Evolutionary conservation across 1,140 invertebrate genomes (phyloP), one percentile per base, ranked within the genome.

Genomic region (Apolygus lucorum): DNA sequence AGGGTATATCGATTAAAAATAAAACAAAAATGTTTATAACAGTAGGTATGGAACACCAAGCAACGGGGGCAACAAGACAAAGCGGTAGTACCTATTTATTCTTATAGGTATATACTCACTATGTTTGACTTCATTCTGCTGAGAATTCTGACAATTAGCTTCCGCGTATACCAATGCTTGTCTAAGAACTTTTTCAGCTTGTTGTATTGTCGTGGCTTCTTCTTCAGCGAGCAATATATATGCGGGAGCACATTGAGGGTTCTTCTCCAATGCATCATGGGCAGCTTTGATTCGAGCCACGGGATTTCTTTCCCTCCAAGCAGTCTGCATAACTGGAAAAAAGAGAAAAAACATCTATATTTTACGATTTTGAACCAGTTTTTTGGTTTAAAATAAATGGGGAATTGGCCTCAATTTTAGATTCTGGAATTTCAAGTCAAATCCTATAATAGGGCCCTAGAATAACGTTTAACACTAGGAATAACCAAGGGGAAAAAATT

Each of bases 211-310:
- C 69, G 91, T 90, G 28, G 93, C 91, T 78, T 98, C 95, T 80
- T 99, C 96, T 81, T 99, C 96, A 0, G 95, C 96, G 29, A 99
- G 81, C 66, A 99, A 81, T 77, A 99, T 95, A 76, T 96, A 90
- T 26, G 96, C 96, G 27, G 96, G 90, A 0, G 94, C 93, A 83
- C 96, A 98, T 78, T 98, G 95, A 0, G 91, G 81, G 80, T 96
- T 97, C 70, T 88, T 88, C 76, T 93, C 91, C 14, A 98, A 80
- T 1, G 96, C 95, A 77, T 88, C 91, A 75, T 94, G 90, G 0
- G 96, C 96, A 25, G 92, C 90, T 81, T 95, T 93, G 54, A 98
- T 93, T 69, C 96, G 82, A 2, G 92, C 89, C 72, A 90, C 85
- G 0, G 94, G 93, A 83, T 96, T 96, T 28, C 95, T 82, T 83